Evolutionary conservation across 2,888 invertebrate species (phyloP).

Genomic region (Lepidonotus clava): DNA sequence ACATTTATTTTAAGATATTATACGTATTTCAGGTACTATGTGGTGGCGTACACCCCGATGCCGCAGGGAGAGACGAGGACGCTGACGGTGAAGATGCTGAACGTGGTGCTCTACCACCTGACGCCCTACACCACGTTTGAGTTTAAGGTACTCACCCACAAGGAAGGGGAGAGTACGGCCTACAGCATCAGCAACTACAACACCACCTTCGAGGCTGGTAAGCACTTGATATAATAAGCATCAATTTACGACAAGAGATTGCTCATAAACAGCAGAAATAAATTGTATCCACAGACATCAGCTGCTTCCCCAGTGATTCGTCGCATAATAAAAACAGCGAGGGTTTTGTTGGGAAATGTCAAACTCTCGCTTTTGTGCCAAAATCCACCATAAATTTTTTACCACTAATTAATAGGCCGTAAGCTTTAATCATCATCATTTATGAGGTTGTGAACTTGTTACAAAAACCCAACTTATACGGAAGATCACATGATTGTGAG

Average conservation of each 20-base stretch:
- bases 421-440: too few species aligned
- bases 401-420: too few species aligned
- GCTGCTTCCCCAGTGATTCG: neutral
- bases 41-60: constrained; percentile 45
- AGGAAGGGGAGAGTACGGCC: constrained; percentile 74
- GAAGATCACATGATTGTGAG: too few species aligned
- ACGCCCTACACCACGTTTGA: constrained; percentile 91
- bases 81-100: constrained; percentile 90
- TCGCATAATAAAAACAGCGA: too few species aligned
- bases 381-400: too few species aligned
- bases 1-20: too few species aligned
- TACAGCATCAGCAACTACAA: constrained; percentile 63
- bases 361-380: too few species aligned
- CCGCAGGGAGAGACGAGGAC: constrained; percentile 86
- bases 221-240: neutral
- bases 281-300: neutral
- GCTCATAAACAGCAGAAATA: neutral
- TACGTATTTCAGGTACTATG: constrained; percentile 41
- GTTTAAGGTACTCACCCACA: constrained; percentile 94
- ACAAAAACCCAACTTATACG: too few species aligned
- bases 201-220: constrained; percentile 63
- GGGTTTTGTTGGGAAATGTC: too few species aligned
- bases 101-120: constrained; percentile 88
- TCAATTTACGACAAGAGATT: neutral
- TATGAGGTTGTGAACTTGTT: too few species aligned